A percentile compares a stretch with the other conserved stretches of the same genome.
Conservation (phyloP, 2,888 invertebrate species). For the Frankliniella fusca region DNA sequence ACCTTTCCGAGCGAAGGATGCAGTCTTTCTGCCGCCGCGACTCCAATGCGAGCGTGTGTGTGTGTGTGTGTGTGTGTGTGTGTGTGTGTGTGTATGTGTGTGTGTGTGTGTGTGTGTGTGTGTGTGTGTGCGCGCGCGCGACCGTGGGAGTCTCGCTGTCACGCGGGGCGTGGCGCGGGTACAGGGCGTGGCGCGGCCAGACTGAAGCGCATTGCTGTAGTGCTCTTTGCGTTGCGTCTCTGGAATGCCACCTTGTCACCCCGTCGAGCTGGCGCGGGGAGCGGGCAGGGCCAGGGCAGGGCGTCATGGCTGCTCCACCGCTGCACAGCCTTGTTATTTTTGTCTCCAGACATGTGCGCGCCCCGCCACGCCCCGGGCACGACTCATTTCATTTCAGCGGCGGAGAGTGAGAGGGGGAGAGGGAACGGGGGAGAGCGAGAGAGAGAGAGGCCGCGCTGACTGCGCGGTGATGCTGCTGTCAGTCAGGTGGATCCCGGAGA, state of each 20-base stretch:
- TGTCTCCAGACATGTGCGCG: neutral
- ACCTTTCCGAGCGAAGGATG: too few relatives aligned
- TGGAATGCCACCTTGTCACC: too few relatives aligned
- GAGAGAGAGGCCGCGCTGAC: neutral
- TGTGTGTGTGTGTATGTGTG: neutral
- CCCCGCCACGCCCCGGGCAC: neutral
- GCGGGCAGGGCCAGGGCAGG: conserved; percentile 26
- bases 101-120: too few relatives aligned
- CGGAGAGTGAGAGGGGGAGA: neutral
- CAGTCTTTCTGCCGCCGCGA: neutral
- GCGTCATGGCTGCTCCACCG: conserved; percentile 30
- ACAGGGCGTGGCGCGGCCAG: neutral
- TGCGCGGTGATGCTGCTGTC: neutral
- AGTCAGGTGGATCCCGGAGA: neutral
- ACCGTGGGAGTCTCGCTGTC: neutral
- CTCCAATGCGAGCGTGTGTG: neutral
- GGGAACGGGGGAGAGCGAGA: too few relatives aligned
- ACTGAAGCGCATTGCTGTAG: neutral
- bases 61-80: too few relatives aligned
- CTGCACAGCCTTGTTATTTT: conserved; percentile 12
- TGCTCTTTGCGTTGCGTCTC: neutral
- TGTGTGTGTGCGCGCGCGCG: neutral
- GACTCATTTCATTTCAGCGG: neutral
- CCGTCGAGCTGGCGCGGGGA: neutral
- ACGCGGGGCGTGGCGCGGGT: neutral